These are phyloP conservation scores for Nomada flava DNA, from an alignment of 2,888 invertebrate species.

Conservation along the genomic window DNA sequence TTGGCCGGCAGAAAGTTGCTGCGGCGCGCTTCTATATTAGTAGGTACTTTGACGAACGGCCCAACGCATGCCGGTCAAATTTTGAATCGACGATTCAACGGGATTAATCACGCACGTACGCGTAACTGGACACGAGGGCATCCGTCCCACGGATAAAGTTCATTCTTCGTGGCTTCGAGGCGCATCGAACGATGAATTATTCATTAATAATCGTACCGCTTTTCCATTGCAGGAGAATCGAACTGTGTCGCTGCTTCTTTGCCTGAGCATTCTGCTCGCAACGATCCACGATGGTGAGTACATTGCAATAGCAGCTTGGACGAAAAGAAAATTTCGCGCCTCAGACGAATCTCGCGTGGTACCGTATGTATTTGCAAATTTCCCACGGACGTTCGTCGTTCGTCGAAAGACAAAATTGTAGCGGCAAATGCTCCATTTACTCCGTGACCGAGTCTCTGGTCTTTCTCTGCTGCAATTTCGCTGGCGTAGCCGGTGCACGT, in stretches of 20 bases:
- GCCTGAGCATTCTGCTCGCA: constrained; percentile 75
- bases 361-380: not conserved
- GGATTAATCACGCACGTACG: not conserved
- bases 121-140: not conserved
- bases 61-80: not conserved
- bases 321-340: not conserved
- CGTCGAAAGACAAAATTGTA: constrained; percentile 1
- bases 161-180: not conserved
- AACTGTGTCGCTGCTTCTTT: constrained; percentile 75
- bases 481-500: constrained; percentile 6
- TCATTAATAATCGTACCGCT: constrained; percentile 39
- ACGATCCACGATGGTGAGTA: constrained; percentile 78
- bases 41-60: not conserved
- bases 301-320: not conserved
- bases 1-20: too few species aligned
- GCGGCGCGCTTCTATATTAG: too few species aligned
- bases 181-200: constrained; percentile 34
- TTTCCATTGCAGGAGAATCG: constrained; percentile 77
- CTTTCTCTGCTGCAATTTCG: constrained; percentile 34
- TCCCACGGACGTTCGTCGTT: too few species aligned
- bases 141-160: not conserved
- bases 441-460: constrained; percentile 41
- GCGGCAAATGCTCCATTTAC: constrained; percentile 40
- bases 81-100: not conserved
- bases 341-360: not conserved